Evolutionary conservation across 2,797 vertebrate species (phyloP).

Genomic region (Ctenosaura bakeri): DNA sequence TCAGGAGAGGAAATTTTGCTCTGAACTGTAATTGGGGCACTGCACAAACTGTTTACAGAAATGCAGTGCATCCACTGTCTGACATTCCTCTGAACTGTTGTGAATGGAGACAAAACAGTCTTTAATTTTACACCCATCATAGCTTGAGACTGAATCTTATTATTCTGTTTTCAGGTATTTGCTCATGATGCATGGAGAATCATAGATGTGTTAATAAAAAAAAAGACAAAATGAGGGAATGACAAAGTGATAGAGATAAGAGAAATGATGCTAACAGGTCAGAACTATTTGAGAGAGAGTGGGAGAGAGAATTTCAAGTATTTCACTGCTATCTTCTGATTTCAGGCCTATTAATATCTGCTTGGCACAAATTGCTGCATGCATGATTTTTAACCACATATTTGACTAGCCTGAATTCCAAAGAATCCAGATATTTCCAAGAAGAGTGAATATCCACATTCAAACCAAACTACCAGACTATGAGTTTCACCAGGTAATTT

Average conservation of each 20-base stretch:
- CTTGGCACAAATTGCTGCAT: background rate
- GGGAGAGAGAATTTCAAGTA: background rate
- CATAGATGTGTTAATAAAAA: background rate
- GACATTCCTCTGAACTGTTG: background rate
- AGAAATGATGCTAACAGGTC: background rate
- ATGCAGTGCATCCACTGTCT: background rate
- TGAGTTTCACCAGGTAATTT: background rate
- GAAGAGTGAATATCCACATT: background rate
- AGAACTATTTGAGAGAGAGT: background rate
- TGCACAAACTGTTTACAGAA: background rate
- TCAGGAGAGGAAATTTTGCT: background rate
- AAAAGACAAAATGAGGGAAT: background rate
- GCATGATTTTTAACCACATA: background rate
- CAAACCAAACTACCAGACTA: background rate
- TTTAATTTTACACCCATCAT: background rate
- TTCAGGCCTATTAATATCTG: background rate
- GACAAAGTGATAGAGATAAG: background rate
- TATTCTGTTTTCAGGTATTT: background rate
- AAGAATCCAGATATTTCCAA: background rate
- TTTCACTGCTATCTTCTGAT: background rate
- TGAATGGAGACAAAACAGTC: background rate
- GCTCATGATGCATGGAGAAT: background rate
- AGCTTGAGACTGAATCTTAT: background rate
- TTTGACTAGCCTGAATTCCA: background rate
- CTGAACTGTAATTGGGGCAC: conserved; percentile 17